These are phyloP conservation scores for Trichonephila clavata DNA, from an alignment of 1,140 invertebrate species.

Conservation along the genomic window DNA sequence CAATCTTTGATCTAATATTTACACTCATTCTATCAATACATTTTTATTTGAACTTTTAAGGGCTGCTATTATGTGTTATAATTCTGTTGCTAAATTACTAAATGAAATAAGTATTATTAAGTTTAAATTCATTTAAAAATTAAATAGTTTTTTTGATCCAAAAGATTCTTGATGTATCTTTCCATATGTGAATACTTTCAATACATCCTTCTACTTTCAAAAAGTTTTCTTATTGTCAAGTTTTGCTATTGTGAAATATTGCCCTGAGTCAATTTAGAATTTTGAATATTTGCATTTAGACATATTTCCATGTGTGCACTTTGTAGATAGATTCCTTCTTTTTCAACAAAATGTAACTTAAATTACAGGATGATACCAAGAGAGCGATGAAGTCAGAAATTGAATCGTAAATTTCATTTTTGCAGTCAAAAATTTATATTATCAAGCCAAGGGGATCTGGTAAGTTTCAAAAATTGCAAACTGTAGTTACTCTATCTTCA, in stretches of 20 bases:
- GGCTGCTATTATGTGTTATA: no score
- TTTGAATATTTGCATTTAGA: not conserved
- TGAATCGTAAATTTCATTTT: constrained; percentile 24
- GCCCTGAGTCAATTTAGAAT: not conserved
- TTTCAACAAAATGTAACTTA: not conserved
- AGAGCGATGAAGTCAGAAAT: not conserved
- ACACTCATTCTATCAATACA: no score
- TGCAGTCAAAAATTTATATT: not conserved
- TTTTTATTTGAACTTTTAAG: no score
- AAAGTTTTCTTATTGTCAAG: not conserved
- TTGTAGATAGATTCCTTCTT: not conserved
- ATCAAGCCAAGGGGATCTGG: not conserved
- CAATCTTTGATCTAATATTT: no score
- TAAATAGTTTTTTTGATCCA: no score
- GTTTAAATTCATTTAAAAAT: no score
- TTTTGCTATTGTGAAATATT: not conserved
- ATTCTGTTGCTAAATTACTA: no score
- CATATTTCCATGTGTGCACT: not conserved
- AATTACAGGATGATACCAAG: not conserved
- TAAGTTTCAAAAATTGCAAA: not conserved
- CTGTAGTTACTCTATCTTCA: not conserved
- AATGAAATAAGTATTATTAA: no score
- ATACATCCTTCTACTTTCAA: no score
- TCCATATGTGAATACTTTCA: no score
- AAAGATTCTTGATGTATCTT: no score